Evolutionary conservation across 2,113 vertebrate genomes (phyloP).

Genomic region (Butastur rufipennis): DNA sequence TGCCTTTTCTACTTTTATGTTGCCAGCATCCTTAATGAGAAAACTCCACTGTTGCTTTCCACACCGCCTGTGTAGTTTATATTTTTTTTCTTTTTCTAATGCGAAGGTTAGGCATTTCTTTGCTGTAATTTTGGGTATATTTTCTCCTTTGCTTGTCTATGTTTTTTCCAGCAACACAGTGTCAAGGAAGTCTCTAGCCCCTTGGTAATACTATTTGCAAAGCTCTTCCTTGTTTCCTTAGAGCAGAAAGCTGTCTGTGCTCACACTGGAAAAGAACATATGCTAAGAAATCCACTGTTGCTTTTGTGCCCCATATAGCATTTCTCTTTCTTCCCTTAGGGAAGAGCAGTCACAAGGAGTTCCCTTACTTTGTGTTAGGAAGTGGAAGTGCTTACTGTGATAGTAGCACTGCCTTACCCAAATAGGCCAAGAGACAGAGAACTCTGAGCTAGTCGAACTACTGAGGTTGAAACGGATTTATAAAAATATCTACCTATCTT

Average conservation of each 20-base stretch:
- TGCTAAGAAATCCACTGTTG: slow-evolving; percentile 10
- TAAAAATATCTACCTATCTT: not conserved
- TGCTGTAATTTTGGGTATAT: not conserved
- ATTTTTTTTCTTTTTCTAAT: not conserved
- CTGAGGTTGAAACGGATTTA: not conserved
- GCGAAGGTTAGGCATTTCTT: not conserved
- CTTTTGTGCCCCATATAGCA: slow-evolving; percentile 18
- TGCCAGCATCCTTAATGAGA: not conserved
- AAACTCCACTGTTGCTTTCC: not conserved
- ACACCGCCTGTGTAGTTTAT: not conserved
- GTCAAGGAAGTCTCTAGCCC: not conserved
- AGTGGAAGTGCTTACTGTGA: not conserved
- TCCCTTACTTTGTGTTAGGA: not conserved
- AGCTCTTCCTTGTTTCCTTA: not conserved
- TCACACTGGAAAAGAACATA: not conserved
- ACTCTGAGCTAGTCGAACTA: not conserved
- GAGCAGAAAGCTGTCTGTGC: not conserved
- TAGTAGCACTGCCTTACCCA: not conserved
- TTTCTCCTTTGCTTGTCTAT: not conserved
- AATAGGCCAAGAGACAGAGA: not conserved
- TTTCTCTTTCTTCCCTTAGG: slow-evolving; percentile 14
- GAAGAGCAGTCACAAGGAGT: slow-evolving; percentile 35
- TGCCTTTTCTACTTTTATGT: not conserved
- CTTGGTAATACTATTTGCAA: not conserved
- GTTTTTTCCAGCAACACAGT: not conserved